A percentile compares a stretch with the other conserved stretches of the same genome.
phyloP scores from a whole-genome alignment of 2,797 vertebrate genomes.

The Anniella stebbinsi region DNA sequence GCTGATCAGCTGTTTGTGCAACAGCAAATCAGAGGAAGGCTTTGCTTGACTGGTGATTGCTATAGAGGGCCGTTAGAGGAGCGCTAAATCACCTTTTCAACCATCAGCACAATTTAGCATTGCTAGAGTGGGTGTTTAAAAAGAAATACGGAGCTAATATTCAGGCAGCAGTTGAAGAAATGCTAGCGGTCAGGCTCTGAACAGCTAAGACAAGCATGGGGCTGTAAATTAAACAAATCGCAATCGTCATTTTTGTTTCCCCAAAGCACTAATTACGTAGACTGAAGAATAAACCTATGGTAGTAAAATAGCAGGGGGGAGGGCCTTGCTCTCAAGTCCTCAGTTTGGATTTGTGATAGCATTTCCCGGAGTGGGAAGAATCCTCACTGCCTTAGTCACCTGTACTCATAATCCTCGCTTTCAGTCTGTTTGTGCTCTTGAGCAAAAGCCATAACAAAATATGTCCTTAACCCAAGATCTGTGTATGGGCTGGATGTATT shows the following conservation, averaged over 20 bases:
- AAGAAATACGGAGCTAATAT: conserved; percentile 43
- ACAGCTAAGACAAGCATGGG: conserved; percentile 22
- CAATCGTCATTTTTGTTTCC: conserved; percentile 13
- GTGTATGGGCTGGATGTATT: not conserved
- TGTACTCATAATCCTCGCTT: not conserved
- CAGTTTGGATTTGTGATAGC: not conserved
- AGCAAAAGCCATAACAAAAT: not conserved
- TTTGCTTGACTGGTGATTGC: conserved; percentile 30
- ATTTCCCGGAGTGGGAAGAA: not conserved
- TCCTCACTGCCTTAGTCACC: not conserved
- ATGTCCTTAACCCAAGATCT: not conserved
- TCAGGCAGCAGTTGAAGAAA: conserved; percentile 19
- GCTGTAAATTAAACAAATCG: conserved; percentile 31
- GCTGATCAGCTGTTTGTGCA: not conserved
- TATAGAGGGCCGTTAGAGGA: conserved; percentile 36
- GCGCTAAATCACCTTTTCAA: conserved; percentile 45
- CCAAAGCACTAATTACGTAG: conserved; percentile 32
- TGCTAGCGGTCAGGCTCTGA: not conserved
- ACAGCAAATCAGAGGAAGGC: not conserved
- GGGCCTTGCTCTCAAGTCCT: not conserved
- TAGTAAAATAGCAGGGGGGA: not conserved
- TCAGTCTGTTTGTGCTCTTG: not conserved
- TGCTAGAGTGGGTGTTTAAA: conserved; percentile 33
- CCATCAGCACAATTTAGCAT: conserved; percentile 36
- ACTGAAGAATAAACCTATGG: conserved; percentile 30